These are phyloP conservation scores for Leptodactylus fallax DNA, from an alignment of 2,797 vertebrate species.

Conservation along the genomic window DNA sequence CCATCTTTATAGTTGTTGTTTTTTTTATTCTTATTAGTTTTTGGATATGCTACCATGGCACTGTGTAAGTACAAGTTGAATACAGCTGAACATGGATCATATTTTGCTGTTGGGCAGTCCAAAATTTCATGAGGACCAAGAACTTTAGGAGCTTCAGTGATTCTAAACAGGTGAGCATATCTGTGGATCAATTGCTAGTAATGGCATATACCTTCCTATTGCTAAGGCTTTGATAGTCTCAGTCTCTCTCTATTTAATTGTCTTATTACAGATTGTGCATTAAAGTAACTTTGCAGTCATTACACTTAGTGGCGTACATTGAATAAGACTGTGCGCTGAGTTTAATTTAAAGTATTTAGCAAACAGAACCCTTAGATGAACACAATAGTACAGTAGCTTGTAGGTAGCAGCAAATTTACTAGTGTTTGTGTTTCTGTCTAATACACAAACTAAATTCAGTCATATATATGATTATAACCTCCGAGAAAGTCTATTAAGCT, in stretches of 20 bases:
- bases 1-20: too few relatives aligned
- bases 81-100: neutral
- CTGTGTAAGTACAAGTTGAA: neutral
- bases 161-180: neutral
- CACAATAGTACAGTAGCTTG: neutral
- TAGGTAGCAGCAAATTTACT: conserved; percentile 38
- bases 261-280: neutral
- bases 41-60: neutral
- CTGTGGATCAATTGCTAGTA: neutral
- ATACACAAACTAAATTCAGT: conserved; percentile 19
- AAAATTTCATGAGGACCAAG: neutral
- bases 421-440: conserved; percentile 48
- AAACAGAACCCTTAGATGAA: neutral
- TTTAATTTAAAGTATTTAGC: conserved; percentile 2
- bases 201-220: neutral
- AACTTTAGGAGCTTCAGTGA: neutral
- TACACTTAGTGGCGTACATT: neutral
- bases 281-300: neutral
- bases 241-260: neutral
- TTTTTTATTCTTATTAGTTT: neutral
- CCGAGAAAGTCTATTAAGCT: conserved; percentile 54
- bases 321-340: neutral
- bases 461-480: conserved; percentile 53
- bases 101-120: neutral
- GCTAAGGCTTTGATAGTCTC: neutral